Conservation (phyloP, 2,888 invertebrate species). For the Amiota mariae region DNA sequence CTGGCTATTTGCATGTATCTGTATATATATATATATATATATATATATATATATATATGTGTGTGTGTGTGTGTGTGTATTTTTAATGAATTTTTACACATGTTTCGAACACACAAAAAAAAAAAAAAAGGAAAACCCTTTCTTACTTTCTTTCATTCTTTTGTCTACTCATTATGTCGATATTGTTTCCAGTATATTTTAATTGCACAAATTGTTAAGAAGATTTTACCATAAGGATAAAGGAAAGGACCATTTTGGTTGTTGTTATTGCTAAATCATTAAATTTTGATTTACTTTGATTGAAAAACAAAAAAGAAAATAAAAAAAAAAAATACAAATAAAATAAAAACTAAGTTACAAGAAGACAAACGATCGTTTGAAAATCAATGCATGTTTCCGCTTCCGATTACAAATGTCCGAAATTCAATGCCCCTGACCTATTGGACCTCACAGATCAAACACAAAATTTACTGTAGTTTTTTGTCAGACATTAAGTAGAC, state of each 20-base stretch:
- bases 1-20: constrained; percentile 22
- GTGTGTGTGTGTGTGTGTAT: constrained; percentile 43
- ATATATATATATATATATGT: constrained; percentile 29
- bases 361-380: neutral
- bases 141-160: constrained; percentile 45
- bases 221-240: neutral
- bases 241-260: neutral
- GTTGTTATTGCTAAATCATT: constrained; percentile 1
- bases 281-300: neutral
- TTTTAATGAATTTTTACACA: constrained; percentile 66
- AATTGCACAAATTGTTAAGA: constrained; percentile 44
- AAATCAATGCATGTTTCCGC: constrained; percentile 33
- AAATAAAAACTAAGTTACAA: neutral
- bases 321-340: constrained; percentile 13
- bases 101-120: constrained; percentile 56
- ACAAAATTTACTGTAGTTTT: too few relatives aligned
- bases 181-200: constrained; percentile 54
- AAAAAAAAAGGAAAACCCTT: too few relatives aligned
- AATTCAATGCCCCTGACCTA: constrained; percentile 26
- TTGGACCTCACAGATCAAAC: constrained; percentile 25
- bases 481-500: too few relatives aligned
- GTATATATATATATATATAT: constrained; percentile 29
- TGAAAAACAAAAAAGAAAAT: constrained; percentile 28
- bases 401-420: constrained; percentile 29
- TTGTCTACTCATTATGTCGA: constrained; percentile 61